Evolutionary conservation across 2,797 vertebrate genomes (phyloP).

Genomic region (Sebastes vulpes): DNA sequence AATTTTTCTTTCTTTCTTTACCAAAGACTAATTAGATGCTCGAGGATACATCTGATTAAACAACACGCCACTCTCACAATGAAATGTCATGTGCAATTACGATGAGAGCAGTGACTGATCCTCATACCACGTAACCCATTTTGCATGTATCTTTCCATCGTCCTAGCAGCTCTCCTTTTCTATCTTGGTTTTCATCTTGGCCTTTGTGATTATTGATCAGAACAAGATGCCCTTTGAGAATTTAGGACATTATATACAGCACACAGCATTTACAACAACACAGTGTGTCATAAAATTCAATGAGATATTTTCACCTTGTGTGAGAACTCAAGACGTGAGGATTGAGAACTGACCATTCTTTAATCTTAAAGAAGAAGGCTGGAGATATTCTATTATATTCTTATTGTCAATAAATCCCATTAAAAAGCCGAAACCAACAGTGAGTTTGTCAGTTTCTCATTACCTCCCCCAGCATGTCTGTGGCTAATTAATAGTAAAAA

Average conservation of each 20-base stretch:
- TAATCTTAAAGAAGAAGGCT: not conserved
- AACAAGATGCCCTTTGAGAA: conserved; percentile 35
- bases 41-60: conserved; percentile 83
- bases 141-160: conserved; percentile 48
- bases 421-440: not conserved
- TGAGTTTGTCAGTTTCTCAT: not conserved
- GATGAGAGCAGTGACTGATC: conserved; percentile 61
- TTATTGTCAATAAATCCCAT: not conserved
- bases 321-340: not conserved
- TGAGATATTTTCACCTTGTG: conserved; percentile 29
- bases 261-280: not conserved
- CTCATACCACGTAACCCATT: conserved; percentile 41
- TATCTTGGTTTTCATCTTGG: conserved; percentile 28
- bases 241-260: conserved; percentile 2
- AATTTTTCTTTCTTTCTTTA: conserved; percentile 55
- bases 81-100: conserved; percentile 85
- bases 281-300: not conserved
- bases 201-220: conserved; percentile 39
- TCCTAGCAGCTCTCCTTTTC: conserved; percentile 17
- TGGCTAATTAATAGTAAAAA: not conserved
- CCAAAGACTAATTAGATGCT: conserved; percentile 79
- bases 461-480: not conserved
- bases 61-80: conserved; percentile 69
- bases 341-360: not conserved
- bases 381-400: not conserved